Conservation (phyloP, 2,888 invertebrate species). For the Bhutanitis thaidina region DNA sequence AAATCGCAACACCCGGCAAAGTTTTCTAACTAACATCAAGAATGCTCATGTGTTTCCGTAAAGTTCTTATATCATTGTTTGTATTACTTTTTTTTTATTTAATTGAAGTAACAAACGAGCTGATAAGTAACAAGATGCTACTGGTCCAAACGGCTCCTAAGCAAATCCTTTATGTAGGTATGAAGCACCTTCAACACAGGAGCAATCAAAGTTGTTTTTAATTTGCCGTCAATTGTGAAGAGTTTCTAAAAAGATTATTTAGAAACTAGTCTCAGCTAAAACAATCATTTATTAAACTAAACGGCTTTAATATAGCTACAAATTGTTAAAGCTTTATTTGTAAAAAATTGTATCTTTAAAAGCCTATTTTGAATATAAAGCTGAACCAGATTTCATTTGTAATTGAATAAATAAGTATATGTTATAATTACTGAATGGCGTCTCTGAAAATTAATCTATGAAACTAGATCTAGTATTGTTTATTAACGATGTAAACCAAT, state of each 20-base stretch:
- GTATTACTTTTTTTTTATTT: too few species aligned
- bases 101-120: too few species aligned
- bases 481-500: too few species aligned
- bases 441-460: too few species aligned
- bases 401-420: too few species aligned
- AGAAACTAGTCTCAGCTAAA: neutral
- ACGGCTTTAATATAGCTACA: neutral
- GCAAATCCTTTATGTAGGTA: too few species aligned
- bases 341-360: neutral
- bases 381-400: conserved; percentile 12
- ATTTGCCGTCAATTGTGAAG: conserved; percentile 9
- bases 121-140: too few species aligned
- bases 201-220: conserved; percentile 7
- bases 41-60: conserved; percentile 1
- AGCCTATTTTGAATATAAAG: conserved; percentile 1
- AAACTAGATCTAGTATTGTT: too few species aligned
- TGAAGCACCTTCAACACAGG: neutral
- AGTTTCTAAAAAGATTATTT: neutral
- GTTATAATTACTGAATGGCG: too few species aligned
- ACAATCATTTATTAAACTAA: neutral
- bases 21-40: neutral
- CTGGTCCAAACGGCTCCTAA: too few species aligned
- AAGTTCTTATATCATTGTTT: too few species aligned
- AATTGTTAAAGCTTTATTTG: neutral
- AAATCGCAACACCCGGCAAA: neutral